Evolutionary conservation across 2,888 invertebrate genomes (phyloP), one percentile per base, ranked within the genome.

Genomic region (Danaus chrysippus): DNA sequence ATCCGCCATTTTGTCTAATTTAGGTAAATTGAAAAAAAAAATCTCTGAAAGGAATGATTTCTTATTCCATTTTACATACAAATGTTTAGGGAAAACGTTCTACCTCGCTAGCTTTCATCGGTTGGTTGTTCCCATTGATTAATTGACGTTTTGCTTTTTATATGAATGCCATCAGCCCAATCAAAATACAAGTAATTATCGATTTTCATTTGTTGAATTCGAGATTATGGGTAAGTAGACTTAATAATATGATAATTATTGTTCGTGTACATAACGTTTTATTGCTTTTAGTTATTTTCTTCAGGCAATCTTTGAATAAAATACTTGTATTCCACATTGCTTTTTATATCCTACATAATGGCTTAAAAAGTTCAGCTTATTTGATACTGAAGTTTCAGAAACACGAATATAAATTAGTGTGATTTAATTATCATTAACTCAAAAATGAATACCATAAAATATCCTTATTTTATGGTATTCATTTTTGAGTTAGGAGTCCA

Each of bases 1-100:
- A 61, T 68, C 65, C 57, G 58, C 58, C 66, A 63, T 59, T 58
- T 61, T 64, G 62, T 66, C 56, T 64, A 63, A 69, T 64, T 65
- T 49, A 54, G 62, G 56, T 58, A 65, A 64, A 68, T 64, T 64
- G 66, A 63, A 64, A 62, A 59, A 58, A 34, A 42, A 54, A 34
- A 52, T 58, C 58, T 49, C 54, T 55, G 15, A 63, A 67, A 59
- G 43, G 54, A 56, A 54, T 42, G 42, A 53, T 56, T 52, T 56
- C 5, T 53, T 15, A 56, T 17, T 56, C 23, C 15, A 49, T 15
- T n/a, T 59, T 52, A 59, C 55, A 53, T 49, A 17, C 1, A 49
- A 49, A 58, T 49, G 41, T 42, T 42, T 44, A 53, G 19, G 41
- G 34, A 61, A 52, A 53, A 53, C 43, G 49, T 52, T 58, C 15